Evolutionary conservation across 2,888 invertebrate species (phyloP).

Genomic region (Portevinia maculata): DNA sequence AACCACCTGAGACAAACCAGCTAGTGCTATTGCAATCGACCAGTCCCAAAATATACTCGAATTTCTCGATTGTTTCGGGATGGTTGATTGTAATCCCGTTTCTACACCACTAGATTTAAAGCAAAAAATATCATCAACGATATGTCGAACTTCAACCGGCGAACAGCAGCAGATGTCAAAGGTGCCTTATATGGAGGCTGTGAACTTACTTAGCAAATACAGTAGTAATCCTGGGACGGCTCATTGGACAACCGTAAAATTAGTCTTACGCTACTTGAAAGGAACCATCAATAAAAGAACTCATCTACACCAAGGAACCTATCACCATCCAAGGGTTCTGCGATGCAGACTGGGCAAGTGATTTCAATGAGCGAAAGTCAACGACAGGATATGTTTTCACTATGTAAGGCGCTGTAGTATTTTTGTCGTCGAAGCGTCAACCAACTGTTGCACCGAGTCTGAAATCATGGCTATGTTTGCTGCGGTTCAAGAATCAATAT

Average conservation of each 20-base stretch:
- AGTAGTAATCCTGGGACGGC: conserved; percentile 60
- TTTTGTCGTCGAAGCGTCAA: conserved; percentile 53
- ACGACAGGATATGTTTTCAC: conserved; percentile 42
- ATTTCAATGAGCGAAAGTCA: conserved; percentile 34
- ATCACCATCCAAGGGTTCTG: conserved; percentile 31
- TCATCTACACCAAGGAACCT: too few species aligned
- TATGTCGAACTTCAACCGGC: too few species aligned
- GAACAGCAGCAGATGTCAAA: too few species aligned
- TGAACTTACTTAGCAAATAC: conserved; percentile 44
- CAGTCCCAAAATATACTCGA: too few species aligned
- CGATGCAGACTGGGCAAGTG: conserved; percentile 56
- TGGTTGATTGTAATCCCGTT: too few species aligned
- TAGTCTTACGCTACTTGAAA: conserved; percentile 29
- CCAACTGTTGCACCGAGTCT: conserved; percentile 50
- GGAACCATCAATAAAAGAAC: too few species aligned
- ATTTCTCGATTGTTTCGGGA: too few species aligned
- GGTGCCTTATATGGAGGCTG: too few species aligned
- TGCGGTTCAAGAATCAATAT: conserved; percentile 41
- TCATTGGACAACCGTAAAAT: conserved; percentile 63
- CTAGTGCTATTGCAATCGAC: too few species aligned
- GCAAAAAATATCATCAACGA: too few species aligned
- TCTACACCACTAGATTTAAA: too few species aligned
- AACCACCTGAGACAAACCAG: too few species aligned
- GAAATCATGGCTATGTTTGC: conserved; percentile 41
- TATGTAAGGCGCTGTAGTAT: conserved; percentile 43